Evolutionary conservation across 2,113 vertebrate genomes (phyloP).

Genomic region (Gopherus evgoodei): DNA sequence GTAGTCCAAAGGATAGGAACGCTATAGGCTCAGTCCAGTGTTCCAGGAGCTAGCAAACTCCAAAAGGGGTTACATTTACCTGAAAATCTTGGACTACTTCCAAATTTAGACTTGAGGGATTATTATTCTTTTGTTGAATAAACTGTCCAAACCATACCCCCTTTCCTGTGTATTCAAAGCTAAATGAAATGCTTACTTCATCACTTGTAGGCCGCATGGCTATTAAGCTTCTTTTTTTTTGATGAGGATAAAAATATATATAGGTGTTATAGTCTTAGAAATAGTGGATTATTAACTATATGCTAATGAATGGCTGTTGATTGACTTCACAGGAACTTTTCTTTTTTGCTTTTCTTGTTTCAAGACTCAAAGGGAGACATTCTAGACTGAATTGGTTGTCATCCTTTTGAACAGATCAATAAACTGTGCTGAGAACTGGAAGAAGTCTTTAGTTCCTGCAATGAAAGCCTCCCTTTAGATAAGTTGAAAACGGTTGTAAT

Average conservation of each 20-base stretch:
- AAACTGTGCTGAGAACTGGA: conserved; percentile 35
- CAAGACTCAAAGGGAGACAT: conserved; percentile 41
- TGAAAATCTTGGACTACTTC: background rate
- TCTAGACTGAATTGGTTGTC: conserved; percentile 16
- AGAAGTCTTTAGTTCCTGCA: conserved; percentile 20
- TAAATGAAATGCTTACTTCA: background rate
- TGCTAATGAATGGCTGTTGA: conserved; percentile 12
- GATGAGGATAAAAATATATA: background rate
- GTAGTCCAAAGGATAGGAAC: background rate
- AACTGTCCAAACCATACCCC: background rate
- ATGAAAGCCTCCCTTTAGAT: conserved; percentile 35
- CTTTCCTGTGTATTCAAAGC: background rate
- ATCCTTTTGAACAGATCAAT: conserved; percentile 57
- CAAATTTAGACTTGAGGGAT: background rate
- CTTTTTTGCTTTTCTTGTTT: conserved; percentile 47
- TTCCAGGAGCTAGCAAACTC: background rate
- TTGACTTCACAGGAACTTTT: conserved; percentile 43
- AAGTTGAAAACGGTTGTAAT: conserved; percentile 27
- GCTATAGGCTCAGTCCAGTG: too few species aligned
- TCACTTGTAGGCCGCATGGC: background rate
- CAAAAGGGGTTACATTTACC: background rate
- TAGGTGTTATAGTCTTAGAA: background rate
- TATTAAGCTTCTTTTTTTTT: background rate
- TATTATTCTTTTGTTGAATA: background rate
- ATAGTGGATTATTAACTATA: background rate